Percentiles rank a stretch among this genome's conserved stretches.
These are phyloP conservation scores for Prochilodus magdalenae DNA, from an alignment of 2,113 vertebrate species.

Conservation along the genomic window DNA sequence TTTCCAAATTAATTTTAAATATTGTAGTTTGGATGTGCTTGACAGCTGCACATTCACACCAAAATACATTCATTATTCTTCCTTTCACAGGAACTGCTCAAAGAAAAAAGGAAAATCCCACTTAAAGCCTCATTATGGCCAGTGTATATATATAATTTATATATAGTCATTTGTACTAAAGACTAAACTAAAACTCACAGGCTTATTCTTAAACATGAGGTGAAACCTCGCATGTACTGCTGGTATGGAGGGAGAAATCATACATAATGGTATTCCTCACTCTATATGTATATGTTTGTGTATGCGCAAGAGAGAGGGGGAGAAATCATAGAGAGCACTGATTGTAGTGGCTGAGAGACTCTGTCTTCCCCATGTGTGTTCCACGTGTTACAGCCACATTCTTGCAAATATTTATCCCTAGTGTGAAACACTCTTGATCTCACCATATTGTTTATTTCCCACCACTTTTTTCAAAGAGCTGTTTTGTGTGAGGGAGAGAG, in stretches of 20 bases:
- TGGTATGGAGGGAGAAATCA: conserved; percentile 17
- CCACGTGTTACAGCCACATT: conserved; percentile 80
- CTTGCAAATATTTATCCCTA: conserved; percentile 81
- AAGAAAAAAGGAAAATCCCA: not conserved
- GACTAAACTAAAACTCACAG: not conserved
- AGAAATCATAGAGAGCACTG: conserved; percentile 41
- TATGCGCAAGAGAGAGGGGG: not conserved
- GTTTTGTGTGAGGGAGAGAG: conserved; percentile 51
- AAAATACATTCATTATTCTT: not conserved
- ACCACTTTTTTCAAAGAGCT: conserved; percentile 70
- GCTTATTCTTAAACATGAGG: not conserved
- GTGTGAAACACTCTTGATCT: conserved; percentile 83
- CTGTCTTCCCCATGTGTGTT: conserved; percentile 77
- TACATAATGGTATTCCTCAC: conserved; percentile 27
- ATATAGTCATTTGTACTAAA: conserved; percentile 4
- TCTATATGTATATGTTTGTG: conserved; percentile 58
- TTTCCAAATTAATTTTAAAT: not conserved
- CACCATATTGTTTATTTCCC: conserved; percentile 79
- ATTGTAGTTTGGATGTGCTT: not conserved
- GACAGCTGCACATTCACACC: not conserved
- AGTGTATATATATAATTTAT: no score
- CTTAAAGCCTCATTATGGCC: not conserved
- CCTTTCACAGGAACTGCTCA: not conserved
- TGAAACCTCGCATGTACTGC: conserved; percentile 21
- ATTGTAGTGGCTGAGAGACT: conserved; percentile 62